These are phyloP conservation scores for Coelogynopora nodosa DNA, from an alignment of 2,888 invertebrate species.

Conservation along the genomic window DNA sequence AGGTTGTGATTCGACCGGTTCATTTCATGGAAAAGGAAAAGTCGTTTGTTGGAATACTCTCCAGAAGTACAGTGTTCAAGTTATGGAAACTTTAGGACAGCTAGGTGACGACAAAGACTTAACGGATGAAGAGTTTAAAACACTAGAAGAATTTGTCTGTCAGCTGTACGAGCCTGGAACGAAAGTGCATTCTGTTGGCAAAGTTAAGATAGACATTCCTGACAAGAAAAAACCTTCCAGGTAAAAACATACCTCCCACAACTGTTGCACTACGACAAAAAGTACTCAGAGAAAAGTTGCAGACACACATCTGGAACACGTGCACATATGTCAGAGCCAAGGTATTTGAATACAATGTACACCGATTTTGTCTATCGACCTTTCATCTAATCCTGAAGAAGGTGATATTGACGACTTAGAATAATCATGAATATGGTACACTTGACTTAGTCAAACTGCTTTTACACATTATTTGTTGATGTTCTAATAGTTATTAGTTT, in stretches of 20 bases:
- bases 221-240: constrained; percentile 25
- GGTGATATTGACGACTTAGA: constrained; percentile 10
- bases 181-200: constrained; percentile 24
- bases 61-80: constrained; percentile 17
- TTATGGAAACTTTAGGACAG: background rate
- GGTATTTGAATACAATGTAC: background rate
- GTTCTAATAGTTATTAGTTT: background rate
- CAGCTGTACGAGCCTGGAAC: constrained; percentile 8
- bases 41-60: constrained; percentile 10
- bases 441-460: background rate
- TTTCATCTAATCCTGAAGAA: constrained; percentile 7
- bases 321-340: constrained; percentile 19
- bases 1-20: constrained; percentile 28
- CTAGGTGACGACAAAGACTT: constrained; percentile 28
- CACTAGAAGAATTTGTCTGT: constrained; percentile 19
- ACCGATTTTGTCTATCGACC: constrained; percentile 5
- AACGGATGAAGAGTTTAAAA: constrained; percentile 27
- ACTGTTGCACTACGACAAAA: constrained; percentile 5
- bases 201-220: constrained; percentile 17
- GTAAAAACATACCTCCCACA: background rate
- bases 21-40: constrained; percentile 16
- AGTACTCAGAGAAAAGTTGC: constrained; percentile 21
- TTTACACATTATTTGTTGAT: background rate
- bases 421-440: background rate
- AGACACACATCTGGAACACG: constrained; percentile 7